Percentiles rank a stretch among this genome's conserved stretches.
Conservation (phyloP, 1,140 invertebrate genomes). For the Magallana ariakensis region DNA sequence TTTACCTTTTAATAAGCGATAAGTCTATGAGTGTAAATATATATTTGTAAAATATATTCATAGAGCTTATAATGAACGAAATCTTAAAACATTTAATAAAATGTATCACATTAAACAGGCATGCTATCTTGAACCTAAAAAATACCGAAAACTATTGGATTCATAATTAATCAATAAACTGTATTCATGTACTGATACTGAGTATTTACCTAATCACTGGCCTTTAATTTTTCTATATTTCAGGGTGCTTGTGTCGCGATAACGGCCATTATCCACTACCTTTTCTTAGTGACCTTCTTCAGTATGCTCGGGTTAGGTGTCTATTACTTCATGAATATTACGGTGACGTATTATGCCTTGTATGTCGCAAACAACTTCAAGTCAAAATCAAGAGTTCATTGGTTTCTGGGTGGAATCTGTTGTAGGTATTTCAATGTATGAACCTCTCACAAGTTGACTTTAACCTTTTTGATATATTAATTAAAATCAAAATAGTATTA, state of each 20-base stretch:
- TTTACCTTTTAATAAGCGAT: background rate
- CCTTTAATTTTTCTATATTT: background rate
- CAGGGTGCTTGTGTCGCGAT: slow-evolving; percentile 22
- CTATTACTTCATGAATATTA: slow-evolving; percentile 21
- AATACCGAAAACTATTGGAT: too few species aligned
- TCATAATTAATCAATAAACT: too few species aligned
- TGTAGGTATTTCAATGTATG: background rate
- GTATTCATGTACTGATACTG: too few species aligned
- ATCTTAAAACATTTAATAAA: too few species aligned
- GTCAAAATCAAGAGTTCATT: slow-evolving; percentile 14
- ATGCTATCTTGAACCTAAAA: too few species aligned
- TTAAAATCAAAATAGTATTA: too few species aligned
- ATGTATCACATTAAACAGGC: too few species aligned
- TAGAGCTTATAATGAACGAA: too few species aligned
- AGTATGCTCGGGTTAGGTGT: slow-evolving; percentile 24
- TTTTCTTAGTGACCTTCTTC: slow-evolving; percentile 38
- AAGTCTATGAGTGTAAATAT: background rate
- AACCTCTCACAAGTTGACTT: too few species aligned
- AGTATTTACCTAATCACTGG: too few species aligned
- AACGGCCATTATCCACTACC: slow-evolving; percentile 38
- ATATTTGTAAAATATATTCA: background rate
- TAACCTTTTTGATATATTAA: too few species aligned
- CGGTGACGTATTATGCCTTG: background rate
- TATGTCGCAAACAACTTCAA: slow-evolving; percentile 28
- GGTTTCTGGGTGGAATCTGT: slow-evolving; percentile 17